A percentile compares a stretch with the other conserved stretches of the same genome.
phyloP scores from a whole-genome alignment of 2,797 vertebrate species.

The Ciconia nigra region DNA sequence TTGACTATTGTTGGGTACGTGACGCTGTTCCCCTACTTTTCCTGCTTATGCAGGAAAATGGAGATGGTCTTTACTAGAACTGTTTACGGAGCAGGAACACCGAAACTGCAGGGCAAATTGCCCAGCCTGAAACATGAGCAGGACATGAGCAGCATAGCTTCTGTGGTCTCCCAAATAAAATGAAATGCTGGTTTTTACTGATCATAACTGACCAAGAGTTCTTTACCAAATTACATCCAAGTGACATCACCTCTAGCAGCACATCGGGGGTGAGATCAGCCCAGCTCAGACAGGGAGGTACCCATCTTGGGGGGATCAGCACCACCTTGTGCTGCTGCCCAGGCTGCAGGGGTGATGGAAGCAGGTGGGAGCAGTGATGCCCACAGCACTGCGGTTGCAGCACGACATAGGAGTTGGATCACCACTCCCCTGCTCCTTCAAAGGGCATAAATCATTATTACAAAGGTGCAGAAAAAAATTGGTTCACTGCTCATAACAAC shows the following conservation, averaged over 20 bases:
- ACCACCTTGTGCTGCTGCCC: neutral
- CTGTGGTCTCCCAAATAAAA: neutral
- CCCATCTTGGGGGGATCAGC: neutral
- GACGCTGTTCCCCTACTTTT: constrained; percentile 49
- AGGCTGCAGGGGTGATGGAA: neutral
- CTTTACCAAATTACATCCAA: neutral
- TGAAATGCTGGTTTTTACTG: neutral
- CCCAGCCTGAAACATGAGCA: neutral
- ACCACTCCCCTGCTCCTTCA: neutral
- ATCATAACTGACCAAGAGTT: neutral
- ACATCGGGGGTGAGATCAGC: neutral
- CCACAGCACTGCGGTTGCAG: neutral
- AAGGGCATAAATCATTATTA: neutral
- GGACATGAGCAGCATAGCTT: neutral
- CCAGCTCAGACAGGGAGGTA: accelerated
- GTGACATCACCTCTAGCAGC: neutral
- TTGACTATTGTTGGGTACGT: neutral
- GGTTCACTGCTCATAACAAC: neutral
- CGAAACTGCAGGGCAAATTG: neutral
- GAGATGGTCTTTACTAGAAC: neutral
- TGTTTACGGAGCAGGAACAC: neutral
- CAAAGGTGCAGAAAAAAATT: neutral
- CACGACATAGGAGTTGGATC: neutral
- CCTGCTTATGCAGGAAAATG: constrained; percentile 35
- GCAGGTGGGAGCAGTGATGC: neutral